A percentile compares a stretch with the other conserved stretches of the same genome.
Conservation (phyloP, 2,797 vertebrate species). For the Astyanax mexicanus region DNA sequence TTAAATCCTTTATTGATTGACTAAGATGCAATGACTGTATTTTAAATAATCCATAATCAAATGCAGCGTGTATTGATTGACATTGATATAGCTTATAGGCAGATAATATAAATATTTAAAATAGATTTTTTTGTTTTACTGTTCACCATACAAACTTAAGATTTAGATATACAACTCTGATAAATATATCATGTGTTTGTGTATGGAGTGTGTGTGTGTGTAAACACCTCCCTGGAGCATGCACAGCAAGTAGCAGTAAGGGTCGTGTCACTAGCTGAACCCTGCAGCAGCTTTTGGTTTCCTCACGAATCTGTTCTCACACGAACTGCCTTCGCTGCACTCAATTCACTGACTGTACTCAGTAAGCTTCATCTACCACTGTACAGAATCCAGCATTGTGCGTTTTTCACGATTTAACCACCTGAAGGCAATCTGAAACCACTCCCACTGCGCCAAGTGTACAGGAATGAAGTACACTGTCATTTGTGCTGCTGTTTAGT, state of each 20-base stretch:
- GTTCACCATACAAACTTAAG: too few relatives aligned
- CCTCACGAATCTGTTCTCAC: constrained; percentile 5
- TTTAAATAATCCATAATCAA: too few relatives aligned
- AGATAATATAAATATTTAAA: too few relatives aligned
- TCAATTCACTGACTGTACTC: constrained; percentile 32
- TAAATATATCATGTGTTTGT: too few relatives aligned
- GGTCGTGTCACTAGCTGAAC: constrained; percentile 36
- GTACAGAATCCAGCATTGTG: background rate
- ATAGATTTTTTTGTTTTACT: too few relatives aligned
- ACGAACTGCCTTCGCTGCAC: too few relatives aligned
- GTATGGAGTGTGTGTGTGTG: background rate
- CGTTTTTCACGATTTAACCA: background rate
- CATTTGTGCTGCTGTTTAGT: background rate
- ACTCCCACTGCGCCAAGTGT: background rate
- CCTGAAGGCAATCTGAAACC: constrained; percentile 1
- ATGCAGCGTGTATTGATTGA: too few relatives aligned
- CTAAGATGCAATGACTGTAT: too few relatives aligned
- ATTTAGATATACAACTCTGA: too few relatives aligned
- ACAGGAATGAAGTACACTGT: background rate
- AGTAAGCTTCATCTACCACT: constrained; percentile 20
- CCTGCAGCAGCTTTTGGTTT: constrained; percentile 13
- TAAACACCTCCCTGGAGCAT: background rate
- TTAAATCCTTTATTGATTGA: too few relatives aligned
- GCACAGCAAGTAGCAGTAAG: constrained; percentile 11
- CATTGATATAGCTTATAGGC: too few relatives aligned